A percentile compares a stretch with the other conserved stretches of the same genome.
phyloP scores from a whole-genome alignment of 2,888 invertebrate species.

The Flabesymbios commensalis region DNA sequence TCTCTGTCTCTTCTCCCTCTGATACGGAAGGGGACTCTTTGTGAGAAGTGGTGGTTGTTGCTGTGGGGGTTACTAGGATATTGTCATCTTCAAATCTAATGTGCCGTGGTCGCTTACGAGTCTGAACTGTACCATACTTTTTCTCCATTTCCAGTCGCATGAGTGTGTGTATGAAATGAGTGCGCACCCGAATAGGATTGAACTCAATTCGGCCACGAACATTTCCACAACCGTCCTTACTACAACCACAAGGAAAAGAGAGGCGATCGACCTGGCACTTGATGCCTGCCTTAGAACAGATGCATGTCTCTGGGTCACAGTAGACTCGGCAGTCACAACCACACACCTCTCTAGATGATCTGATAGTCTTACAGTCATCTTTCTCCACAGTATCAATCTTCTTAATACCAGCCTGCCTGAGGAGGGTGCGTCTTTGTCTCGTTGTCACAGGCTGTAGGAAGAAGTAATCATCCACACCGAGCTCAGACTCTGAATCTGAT shows the following conservation, averaged over 20 bases:
- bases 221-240: constrained; percentile 91
- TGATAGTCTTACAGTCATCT: constrained; percentile 89
- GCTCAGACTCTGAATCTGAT: constrained; percentile 9
- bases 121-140: constrained; percentile 36
- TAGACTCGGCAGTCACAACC: constrained; percentile 63
- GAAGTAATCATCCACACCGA: constrained; percentile 49
- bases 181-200: constrained; percentile 90
- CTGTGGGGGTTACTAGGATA: too few species aligned
- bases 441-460: constrained; percentile 82
- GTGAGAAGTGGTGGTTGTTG: too few species aligned
- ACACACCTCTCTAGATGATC: constrained; percentile 80
- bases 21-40: too few species aligned
- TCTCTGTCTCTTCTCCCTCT: too few species aligned
- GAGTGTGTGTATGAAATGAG: constrained; percentile 95
- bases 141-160: constrained; percentile 71
- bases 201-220: constrained; percentile 92
- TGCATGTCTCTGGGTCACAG: constrained; percentile 94
- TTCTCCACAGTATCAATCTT: constrained; percentile 93
- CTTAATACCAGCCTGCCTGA: constrained; percentile 89
- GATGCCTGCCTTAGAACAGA: constrained; percentile 91
- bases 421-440: constrained; percentile 78
- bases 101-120: too few species aligned
- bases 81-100: too few species aligned
- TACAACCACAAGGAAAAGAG: constrained; percentile 96
- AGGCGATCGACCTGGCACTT: constrained; percentile 96